Evolutionary conservation across 2,888 invertebrate species (phyloP).

Genomic region (Drosophila eohydei): DNA sequence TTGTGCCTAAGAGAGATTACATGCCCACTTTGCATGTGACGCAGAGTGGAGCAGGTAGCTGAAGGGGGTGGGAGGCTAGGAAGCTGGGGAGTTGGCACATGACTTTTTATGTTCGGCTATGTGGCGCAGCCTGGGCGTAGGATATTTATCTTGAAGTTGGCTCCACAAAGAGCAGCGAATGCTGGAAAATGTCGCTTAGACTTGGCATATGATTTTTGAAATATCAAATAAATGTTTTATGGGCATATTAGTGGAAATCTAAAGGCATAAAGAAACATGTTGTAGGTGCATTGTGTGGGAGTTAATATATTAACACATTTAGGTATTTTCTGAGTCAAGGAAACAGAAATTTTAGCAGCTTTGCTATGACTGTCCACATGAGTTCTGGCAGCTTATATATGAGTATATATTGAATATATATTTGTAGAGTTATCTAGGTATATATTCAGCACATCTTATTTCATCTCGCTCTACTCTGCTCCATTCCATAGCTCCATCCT

Average conservation of each 20-base stretch:
- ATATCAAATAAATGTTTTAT: background rate
- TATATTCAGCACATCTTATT: background rate
- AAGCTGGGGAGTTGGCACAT: slow-evolving; percentile 2
- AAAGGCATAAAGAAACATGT: no score
- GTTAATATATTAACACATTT: background rate
- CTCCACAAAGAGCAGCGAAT: background rate
- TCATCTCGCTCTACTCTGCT: background rate
- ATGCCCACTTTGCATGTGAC: slow-evolving; percentile 68
- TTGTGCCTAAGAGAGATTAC: slow-evolving; percentile 64
- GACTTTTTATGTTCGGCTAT: slow-evolving; percentile 52
- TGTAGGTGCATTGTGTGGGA: no score
- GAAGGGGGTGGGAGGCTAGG: background rate
- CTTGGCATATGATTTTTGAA: background rate
- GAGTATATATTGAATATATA: background rate
- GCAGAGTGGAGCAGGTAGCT: slow-evolving; percentile 2
- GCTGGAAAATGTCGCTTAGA: background rate
- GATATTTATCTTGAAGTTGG: slow-evolving; percentile 23
- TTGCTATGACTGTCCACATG: background rate
- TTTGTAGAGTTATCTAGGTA: background rate
- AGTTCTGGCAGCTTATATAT: background rate
- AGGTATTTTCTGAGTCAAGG: background rate
- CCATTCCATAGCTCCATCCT: background rate
- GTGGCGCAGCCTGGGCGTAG: slow-evolving; percentile 38
- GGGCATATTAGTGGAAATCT: no score
- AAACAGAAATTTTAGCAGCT: background rate